Evolutionary conservation across 1,140 invertebrate species (phyloP).

Genomic region (Dreissena polymorpha): DNA sequence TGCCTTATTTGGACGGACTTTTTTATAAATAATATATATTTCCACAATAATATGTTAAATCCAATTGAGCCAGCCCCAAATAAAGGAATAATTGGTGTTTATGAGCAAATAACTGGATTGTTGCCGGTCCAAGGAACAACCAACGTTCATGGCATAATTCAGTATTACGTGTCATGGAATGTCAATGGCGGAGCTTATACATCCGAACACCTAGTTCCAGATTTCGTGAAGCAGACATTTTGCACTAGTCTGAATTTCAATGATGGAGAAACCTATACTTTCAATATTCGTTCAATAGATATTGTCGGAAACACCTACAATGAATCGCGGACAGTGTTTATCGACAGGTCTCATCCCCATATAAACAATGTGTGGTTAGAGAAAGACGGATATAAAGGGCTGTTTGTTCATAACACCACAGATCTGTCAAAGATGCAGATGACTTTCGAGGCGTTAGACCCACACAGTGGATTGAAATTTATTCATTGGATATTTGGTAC

Average conservation of each 20-base stretch:
- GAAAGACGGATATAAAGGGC: conserved; percentile 42
- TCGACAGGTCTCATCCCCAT: conserved; percentile 53
- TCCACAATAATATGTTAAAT: conserved; percentile 29
- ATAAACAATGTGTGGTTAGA: conserved; percentile 52
- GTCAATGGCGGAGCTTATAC: neutral
- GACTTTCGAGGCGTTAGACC: conserved; percentile 56
- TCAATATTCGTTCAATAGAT: conserved; percentile 51
- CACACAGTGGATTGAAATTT: conserved; percentile 58
- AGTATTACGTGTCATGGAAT: conserved; percentile 2
- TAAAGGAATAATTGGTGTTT: conserved; percentile 23
- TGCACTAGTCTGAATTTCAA: conserved; percentile 3
- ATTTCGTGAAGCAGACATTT: conserved; percentile 12
- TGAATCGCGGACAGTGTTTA: conserved; percentile 43
- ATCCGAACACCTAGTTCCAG: neutral
- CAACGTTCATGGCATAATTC: conserved; percentile 59
- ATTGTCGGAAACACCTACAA: conserved; percentile 40
- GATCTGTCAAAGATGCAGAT: conserved; percentile 65
- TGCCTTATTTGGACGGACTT: neutral
- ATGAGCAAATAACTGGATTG: conserved; percentile 59
- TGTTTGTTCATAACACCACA: conserved; percentile 59
- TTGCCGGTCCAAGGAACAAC: conserved; percentile 55
- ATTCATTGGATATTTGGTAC: conserved; percentile 49
- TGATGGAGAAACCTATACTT: conserved; percentile 59
- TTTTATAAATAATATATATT: neutral
- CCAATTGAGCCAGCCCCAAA: conserved; percentile 16